Base-by-base conservation (phyloP, 2,113 vertebrate species). In the Petromus typicus region DNA sequence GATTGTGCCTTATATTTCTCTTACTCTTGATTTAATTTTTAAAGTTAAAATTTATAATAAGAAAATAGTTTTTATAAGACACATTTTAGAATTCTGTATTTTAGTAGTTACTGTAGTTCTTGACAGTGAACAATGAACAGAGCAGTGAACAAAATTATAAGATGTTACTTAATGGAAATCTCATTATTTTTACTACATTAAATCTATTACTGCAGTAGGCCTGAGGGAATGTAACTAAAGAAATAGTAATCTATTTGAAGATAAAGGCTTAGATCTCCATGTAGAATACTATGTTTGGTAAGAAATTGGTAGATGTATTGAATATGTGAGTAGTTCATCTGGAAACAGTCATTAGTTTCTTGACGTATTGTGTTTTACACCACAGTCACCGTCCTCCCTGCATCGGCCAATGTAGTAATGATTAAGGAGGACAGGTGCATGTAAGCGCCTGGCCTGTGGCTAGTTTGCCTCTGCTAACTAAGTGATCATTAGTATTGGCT, bases 81-180 rank as follows among this genome's bases (percentile, higher is more conserved):
- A 5, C 25, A 13, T 54, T 90, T 86, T 71, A 89, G 30, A 94
- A 81, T 91, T 84, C 14, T 93, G 51, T 63, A 2, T 93, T 96
- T 23, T 82, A 54, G 30, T 90, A 11, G 84, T 51, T 94, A 63
- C 20, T 93, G 3, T 88, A 86, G 34, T 92, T 92, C 32, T 91
- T 82, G 16, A 10, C 48, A 51, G 48, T 51, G 48, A 51, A 51
- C 48, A 51, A 51, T 51, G n/a, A 56, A 86, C 79, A 86, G 43
- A 83, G 18, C n/a, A 89, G 4, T 76, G 48, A 89, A 89, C 61
- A 81, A 34, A 69, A 78, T 86, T 64, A 1, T 83, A 71, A 87
- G 37, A 71, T 94, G 30, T 85, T 86, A 12, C 40, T 86, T 90
- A 88, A 51, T 92, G 20, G 43, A 92, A 86, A 20, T 86, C 11